A percentile compares a stretch with the other conserved stretches of the same genome.
phyloP scores from a whole-genome alignment of 2,797 vertebrate species.

The Sarcoramphus papa region DNA sequence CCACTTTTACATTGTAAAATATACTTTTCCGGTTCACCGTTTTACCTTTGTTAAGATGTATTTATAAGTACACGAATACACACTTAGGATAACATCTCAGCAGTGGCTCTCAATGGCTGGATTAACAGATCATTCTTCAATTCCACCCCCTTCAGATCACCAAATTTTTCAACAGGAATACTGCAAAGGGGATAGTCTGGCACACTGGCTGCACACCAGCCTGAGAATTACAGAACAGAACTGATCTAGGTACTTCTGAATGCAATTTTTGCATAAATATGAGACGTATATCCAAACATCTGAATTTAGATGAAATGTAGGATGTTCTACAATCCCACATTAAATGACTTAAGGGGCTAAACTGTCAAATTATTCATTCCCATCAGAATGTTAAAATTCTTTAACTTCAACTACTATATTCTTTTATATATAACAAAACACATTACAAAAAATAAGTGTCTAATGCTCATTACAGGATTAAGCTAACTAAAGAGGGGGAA shows the following conservation, averaged over 20 bases:
- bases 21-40: background rate
- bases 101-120: background rate
- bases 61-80: background rate
- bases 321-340: background rate
- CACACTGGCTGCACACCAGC: background rate
- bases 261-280: background rate
- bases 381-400: background rate
- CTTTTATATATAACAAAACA: background rate
- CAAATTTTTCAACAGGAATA: background rate
- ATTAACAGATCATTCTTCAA: background rate
- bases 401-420: background rate
- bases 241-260: background rate
- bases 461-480: background rate
- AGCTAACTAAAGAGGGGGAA: background rate
- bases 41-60: background rate
- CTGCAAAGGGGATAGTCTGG: background rate
- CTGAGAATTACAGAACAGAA: background rate
- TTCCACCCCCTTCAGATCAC: background rate
- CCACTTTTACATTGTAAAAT: background rate
- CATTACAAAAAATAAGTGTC: background rate
- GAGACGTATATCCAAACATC: background rate
- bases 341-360: background rate
- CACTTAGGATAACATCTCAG: background rate
- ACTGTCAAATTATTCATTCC: background rate
- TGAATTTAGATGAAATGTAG: background rate